Percentiles rank a stretch among this genome's conserved stretches.
Evolutionary conservation across 2,113 vertebrate species (phyloP).

Genomic region (Brachyistius frenatus): DNA sequence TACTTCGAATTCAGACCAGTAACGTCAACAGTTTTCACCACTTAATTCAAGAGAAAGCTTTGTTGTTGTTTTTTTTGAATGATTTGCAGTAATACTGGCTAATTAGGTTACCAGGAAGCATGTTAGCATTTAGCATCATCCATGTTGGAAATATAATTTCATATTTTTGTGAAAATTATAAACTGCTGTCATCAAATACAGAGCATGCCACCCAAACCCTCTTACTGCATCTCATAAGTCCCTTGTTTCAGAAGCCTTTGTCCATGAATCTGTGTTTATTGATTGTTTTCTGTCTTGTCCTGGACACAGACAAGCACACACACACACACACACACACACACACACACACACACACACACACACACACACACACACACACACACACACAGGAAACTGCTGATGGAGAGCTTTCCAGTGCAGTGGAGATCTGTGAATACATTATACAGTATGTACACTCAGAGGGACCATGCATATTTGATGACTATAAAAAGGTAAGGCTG

Average conservation of each 20-base stretch:
- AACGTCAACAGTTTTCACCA: background rate
- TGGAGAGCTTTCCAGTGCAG: constrained; percentile 57
- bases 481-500: constrained; percentile 62
- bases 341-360: constrained; percentile 16
- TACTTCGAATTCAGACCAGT: background rate
- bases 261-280: constrained; percentile 63
- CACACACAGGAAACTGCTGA: constrained; percentile 71
- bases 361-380: constrained; percentile 10
- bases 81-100: too few relatives aligned
- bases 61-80: too few relatives aligned
- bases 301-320: constrained; percentile 28
- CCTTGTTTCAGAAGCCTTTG: constrained; percentile 16
- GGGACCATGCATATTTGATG: constrained; percentile 79
- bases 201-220: constrained; percentile 9
- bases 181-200: constrained; percentile 1
- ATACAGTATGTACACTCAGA: constrained; percentile 52
- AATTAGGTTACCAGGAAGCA: background rate
- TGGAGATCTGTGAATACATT: constrained; percentile 70
- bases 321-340: constrained; percentile 19
- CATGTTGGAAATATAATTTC: background rate
- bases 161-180: background rate
- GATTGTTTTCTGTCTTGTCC: constrained; percentile 64
- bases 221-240: background rate
- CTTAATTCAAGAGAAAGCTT: background rate
- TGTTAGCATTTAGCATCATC: background rate